Conservation (phyloP, 2,888 invertebrate species). For the Pseudoips prasinana region DNA sequence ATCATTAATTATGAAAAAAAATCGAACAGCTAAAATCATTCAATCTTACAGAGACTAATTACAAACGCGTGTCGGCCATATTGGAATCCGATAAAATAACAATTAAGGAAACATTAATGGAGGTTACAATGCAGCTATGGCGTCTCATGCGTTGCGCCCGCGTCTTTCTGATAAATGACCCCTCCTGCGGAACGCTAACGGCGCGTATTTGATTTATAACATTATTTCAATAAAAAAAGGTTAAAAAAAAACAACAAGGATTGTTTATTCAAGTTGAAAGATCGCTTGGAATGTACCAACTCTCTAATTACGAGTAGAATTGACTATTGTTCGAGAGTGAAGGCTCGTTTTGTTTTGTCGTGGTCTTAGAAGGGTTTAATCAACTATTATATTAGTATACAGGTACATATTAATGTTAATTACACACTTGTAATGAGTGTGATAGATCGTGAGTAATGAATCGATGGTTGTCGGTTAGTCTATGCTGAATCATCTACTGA, state of each 20-base stretch:
- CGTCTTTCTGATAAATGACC: conserved; percentile 71
- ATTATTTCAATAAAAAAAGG: conserved; percentile 65
- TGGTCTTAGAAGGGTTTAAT: conserved; percentile 21
- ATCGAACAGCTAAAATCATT: conserved; percentile 34
- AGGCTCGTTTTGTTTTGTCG: conserved; percentile 25
- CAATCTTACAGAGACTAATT: conserved; percentile 58
- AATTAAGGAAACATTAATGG: conserved; percentile 75
- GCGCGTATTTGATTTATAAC: conserved; percentile 78
- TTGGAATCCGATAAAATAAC: conserved; percentile 77
- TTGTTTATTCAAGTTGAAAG: conserved; percentile 72
- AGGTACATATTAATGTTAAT: conserved; percentile 16
- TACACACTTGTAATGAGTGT: conserved; percentile 4
- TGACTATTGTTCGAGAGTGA: conserved; percentile 48
- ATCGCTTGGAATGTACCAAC: conserved; percentile 64
- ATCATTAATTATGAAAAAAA: conserved; percentile 38
- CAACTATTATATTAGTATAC: conserved; percentile 9
- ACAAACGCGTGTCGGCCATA: conserved; percentile 65
- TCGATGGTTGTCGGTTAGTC: too few species aligned
- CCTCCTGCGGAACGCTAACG: conserved; percentile 61
- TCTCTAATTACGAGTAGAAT: conserved; percentile 60
- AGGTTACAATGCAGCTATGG: conserved; percentile 53
- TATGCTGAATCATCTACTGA: too few species aligned
- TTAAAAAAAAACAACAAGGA: conserved; percentile 42
- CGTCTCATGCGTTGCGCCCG: conserved; percentile 54
- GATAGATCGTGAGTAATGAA: too few species aligned